Conservation (phyloP, 2,797 vertebrate genomes). For the Rallus crepitans region DNA sequence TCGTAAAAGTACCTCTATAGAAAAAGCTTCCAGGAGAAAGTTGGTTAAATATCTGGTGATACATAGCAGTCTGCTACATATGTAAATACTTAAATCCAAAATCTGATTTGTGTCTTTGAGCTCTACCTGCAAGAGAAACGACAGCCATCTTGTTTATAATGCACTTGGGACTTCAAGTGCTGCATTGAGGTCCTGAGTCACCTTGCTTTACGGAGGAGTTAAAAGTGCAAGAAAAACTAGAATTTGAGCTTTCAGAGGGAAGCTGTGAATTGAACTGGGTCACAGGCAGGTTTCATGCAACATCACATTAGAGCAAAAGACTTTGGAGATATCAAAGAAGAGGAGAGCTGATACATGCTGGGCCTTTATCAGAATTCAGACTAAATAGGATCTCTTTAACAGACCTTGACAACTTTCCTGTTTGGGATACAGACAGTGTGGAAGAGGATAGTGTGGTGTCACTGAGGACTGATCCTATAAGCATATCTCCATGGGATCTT, state of each 20-base stretch:
- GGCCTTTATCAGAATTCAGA: not conserved
- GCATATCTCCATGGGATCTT: not conserved
- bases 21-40: not conserved
- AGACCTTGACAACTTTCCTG: not conserved
- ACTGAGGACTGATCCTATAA: not conserved
- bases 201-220: not conserved
- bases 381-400: not conserved
- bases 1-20: not conserved
- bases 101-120: not conserved
- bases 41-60: not conserved
- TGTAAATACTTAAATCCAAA: not conserved
- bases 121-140: not conserved
- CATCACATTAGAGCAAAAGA: not conserved
- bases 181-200: not conserved
- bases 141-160: not conserved
- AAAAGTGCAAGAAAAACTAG: not conserved
- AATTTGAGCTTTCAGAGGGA: not conserved
- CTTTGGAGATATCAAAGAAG: not conserved
- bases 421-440: not conserved
- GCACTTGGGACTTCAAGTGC: not conserved
- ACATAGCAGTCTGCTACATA: not conserved
- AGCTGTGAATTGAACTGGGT: not conserved
- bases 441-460: not conserved
- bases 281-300: not conserved
- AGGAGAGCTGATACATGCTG: rapidly evolving